Evolutionary conservation across 2,888 invertebrate genomes (phyloP).

Genomic region (Hyles lineata): DNA sequence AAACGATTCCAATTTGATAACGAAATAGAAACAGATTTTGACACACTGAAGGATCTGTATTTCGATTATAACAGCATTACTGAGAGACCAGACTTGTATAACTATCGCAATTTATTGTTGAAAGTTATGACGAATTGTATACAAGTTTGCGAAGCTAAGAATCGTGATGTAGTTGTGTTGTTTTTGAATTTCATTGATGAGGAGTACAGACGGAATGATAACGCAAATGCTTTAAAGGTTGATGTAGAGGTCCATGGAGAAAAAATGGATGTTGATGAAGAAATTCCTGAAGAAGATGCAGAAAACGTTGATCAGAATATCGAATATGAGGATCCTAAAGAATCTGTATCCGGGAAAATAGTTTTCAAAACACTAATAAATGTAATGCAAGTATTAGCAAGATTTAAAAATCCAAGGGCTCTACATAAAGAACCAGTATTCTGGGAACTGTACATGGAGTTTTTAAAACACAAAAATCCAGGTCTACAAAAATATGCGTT

Average conservation of each 20-base stretch:
- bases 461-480: conserved; percentile 91
- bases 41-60: conserved; percentile 66
- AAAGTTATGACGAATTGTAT: conserved; percentile 90
- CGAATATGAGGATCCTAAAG: conserved; percentile 63
- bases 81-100: conserved; percentile 88
- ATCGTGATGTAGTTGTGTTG: conserved; percentile 91
- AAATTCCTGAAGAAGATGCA: conserved; percentile 54
- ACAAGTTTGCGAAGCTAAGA: conserved; percentile 91
- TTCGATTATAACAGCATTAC: conserved; percentile 70
- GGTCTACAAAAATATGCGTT: conserved; percentile 93
- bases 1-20: conserved; percentile 65
- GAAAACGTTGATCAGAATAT: conserved; percentile 69
- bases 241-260: conserved; percentile 86
- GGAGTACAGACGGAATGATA: conserved; percentile 75
- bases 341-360: conserved; percentile 71
- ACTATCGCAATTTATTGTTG: conserved; percentile 93
- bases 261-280: conserved; percentile 64
- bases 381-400: conserved; percentile 90
- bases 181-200: conserved; percentile 92
- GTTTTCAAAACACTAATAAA: conserved; percentile 85
- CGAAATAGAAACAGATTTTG: conserved; percentile 64
- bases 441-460: conserved; percentile 90
- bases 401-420: conserved; percentile 92
- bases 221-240: conserved; percentile 71
- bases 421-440: conserved; percentile 91